Evolutionary conservation across 2,113 vertebrate species (phyloP).

Genomic region (Campylomormyrus numenius): DNA sequence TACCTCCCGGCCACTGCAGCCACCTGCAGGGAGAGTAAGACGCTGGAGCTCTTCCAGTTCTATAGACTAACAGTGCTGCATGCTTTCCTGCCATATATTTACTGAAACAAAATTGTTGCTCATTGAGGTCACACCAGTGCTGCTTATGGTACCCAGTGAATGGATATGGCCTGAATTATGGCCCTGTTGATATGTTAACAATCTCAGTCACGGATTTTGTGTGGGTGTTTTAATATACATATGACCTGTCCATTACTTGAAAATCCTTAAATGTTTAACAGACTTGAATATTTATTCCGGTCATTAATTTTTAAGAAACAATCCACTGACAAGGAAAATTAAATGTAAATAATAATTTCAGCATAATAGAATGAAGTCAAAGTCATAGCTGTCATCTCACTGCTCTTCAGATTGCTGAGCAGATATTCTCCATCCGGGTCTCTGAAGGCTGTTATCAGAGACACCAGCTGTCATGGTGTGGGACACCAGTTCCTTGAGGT

Average conservation of each 20-base stretch:
- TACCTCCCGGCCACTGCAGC: slow-evolving; percentile 47
- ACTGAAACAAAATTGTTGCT: neutral
- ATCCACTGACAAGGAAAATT: neutral
- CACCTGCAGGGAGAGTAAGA: slow-evolving; percentile 56
- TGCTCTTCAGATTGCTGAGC: slow-evolving; percentile 47
- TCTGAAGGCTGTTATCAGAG: slow-evolving; percentile 52
- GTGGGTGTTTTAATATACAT: neutral
- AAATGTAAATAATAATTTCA: neutral
- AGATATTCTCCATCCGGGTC: slow-evolving; percentile 40
- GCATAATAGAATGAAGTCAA: neutral
- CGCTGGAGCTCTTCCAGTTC: neutral
- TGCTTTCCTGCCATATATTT: neutral
- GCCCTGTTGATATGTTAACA: neutral
- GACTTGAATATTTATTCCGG: neutral
- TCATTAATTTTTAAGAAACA: neutral
- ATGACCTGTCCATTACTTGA: neutral
- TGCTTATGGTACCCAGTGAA: neutral
- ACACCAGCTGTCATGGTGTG: slow-evolving; percentile 24
- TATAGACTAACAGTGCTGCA: neutral
- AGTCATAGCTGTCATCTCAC: neutral
- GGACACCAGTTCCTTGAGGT: slow-evolving; percentile 61
- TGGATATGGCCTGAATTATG: neutral
- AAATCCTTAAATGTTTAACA: neutral
- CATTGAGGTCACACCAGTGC: neutral
- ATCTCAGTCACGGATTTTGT: neutral